Evolutionary conservation across 2,113 vertebrate species (phyloP), one percentile per base, ranked within the genome.

Genomic region (Pundamilia nyererei): DNA sequence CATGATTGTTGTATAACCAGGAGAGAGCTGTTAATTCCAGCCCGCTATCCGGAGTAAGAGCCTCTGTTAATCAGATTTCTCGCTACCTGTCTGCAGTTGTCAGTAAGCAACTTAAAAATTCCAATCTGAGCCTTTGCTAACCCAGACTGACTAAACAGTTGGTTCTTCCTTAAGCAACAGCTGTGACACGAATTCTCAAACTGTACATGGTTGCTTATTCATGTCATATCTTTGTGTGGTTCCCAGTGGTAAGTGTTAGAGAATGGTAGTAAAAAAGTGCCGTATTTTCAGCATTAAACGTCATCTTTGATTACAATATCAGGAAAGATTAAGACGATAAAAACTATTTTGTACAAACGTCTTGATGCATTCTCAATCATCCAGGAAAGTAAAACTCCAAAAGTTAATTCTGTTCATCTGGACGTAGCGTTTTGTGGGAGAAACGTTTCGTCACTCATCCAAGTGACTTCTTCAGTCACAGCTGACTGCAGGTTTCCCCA

Each of bases 31-130:
- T 82, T 86, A 17, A 55, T 79, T 84, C 21, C 7, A 79, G 45
- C 51, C 49, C 10, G 79, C 60, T 10, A 17, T 77, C 49, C 13
- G 13, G 60, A 47, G 7, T 82, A 72, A 82, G 49, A 82, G 72
- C 53, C n/a, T 82, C 6, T 82, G 49, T 38, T 89, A 81, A 83
- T 91, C 88, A 86, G 86, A 84, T 89, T 88, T 86, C 79, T 80
- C 21, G 19, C 47, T 80, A 26, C 38, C 53, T 86, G 47, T 54
- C 86, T 85, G 19, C 21, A 58, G n/a, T 54, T 62, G 49, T 80
- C 13, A 29, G 17, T 53, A 45, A 13, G 77, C 42, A 62, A 81
- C 65, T 79, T 79, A 79, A 68, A 84, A 81, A 56, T 10, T 21
- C 7, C 55, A 86, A 26, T 87, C n/a, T 89, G n/a, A 80, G 11